A percentile compares a stretch with the other conserved stretches of the same genome.
Evolutionary conservation across 2,888 invertebrate species (phyloP).

Genomic region (Microdon myrmicae): DNA sequence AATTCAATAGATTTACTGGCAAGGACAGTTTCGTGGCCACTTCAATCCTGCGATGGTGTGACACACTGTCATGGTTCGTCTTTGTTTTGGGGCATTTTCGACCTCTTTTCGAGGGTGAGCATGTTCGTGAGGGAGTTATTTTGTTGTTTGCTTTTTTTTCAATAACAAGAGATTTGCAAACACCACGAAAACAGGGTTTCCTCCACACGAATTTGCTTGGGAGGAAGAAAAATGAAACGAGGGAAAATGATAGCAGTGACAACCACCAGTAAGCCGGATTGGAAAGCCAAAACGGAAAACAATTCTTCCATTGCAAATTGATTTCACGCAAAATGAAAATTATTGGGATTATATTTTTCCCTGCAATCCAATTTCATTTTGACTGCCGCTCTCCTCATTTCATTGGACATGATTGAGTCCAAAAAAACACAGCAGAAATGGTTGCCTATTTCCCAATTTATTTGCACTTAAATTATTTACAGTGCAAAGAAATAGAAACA

Average conservation of each 20-base stretch:
- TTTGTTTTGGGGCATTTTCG: constrained; percentile 26
- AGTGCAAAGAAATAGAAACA: constrained; percentile 18
- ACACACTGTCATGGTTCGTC: constrained; percentile 36
- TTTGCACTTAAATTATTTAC: constrained; percentile 45
- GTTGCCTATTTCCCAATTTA: constrained; percentile 29
- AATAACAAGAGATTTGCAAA: constrained; percentile 48
- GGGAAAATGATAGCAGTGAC: background rate
- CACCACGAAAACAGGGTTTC: constrained; percentile 29
- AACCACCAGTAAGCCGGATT: background rate
- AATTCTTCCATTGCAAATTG: constrained; percentile 51
- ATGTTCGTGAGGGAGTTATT: background rate
- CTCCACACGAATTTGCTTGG: too few species aligned
- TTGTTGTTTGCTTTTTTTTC: constrained; percentile 14
- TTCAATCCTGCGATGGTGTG: constrained; percentile 32
- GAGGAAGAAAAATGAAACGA: background rate
- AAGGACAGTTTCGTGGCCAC: constrained; percentile 35
- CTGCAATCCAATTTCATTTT: constrained; percentile 47
- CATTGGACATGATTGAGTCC: constrained; percentile 3
- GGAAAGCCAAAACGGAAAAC: constrained; percentile 12
- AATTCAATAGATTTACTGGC: too few species aligned
- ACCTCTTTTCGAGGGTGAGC: background rate
- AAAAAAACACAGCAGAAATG: too few species aligned
- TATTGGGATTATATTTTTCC: constrained; percentile 50
- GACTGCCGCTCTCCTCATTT: constrained; percentile 11
- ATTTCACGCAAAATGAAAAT: constrained; percentile 52